A percentile compares a stretch with the other conserved stretches of the same genome.
These are phyloP conservation scores for Cataglyphis albicans DNA, from an alignment of 2,888 invertebrate genomes.

Conservation along the genomic window DNA sequence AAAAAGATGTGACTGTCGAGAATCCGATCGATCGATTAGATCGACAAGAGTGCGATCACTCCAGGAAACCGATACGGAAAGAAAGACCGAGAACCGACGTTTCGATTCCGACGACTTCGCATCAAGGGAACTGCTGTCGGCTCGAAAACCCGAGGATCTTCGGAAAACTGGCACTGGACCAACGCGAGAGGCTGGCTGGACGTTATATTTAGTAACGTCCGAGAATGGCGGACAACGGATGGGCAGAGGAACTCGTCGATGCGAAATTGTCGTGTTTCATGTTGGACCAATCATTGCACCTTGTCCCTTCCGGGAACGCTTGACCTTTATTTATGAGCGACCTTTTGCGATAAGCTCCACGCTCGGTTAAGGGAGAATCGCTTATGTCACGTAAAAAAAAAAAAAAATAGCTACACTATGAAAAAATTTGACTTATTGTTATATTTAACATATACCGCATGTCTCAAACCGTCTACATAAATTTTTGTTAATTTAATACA, in stretches of 20 bases:
- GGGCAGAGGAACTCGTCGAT: constrained; percentile 37
- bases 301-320: neutral
- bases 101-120: constrained; percentile 49
- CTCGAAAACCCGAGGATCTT: constrained; percentile 57
- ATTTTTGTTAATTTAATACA: no score
- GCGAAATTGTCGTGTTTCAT: constrained; percentile 48
- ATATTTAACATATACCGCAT: no score
- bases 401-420: neutral
- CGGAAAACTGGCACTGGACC: constrained; percentile 80
- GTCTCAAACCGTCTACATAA: no score
- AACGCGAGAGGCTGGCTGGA: constrained; percentile 82
- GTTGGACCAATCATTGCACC: constrained; percentile 33
- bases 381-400: neutral
- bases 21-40: neutral
- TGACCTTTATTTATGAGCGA: neutral
- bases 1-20: neutral
- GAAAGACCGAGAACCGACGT: constrained; percentile 27
- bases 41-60: neutral
- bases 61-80: neutral
- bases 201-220: constrained; percentile 83
- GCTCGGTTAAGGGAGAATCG: neutral
- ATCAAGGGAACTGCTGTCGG: constrained; percentile 52
- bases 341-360: neutral
- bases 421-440: no score
- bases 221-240: constrained; percentile 68